These are phyloP conservation scores for Xiphophorus hellerii DNA, from an alignment of 2,113 vertebrate species.

Conservation along the genomic window DNA sequence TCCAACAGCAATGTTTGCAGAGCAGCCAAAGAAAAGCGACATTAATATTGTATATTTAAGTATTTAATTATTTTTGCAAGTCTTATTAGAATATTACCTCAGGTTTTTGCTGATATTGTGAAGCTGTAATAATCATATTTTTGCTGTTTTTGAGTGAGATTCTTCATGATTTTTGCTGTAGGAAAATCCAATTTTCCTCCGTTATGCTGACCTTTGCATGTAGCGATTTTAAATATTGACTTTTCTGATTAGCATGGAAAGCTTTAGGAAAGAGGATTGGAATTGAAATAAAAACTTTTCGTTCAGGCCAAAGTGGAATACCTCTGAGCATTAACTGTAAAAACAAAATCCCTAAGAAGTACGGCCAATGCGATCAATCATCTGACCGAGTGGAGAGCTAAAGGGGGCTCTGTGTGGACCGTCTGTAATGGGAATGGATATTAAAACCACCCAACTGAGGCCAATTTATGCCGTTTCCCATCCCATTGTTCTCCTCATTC, in stretches of 20 bases:
- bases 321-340: slow-evolving; percentile 58
- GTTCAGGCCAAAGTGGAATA: slow-evolving; percentile 58
- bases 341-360: slow-evolving; percentile 51
- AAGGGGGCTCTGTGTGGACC: slow-evolving; percentile 44
- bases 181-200: slow-evolving; percentile 15
- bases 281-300: slow-evolving; percentile 24
- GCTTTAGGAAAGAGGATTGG: slow-evolving; percentile 58
- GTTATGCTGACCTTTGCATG: slow-evolving; percentile 46
- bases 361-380: slow-evolving; percentile 59
- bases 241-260: slow-evolving; percentile 61
- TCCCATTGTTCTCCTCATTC: slow-evolving; percentile 71
- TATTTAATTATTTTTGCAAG: background rate
- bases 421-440: slow-evolving; percentile 67
- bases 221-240: slow-evolving; percentile 53
- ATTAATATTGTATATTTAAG: background rate
- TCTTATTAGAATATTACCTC: background rate
- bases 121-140: background rate
- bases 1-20: background rate
- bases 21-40: background rate
- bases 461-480: slow-evolving; percentile 72
- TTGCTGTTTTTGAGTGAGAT: slow-evolving; percentile 4
- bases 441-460: slow-evolving; percentile 74
- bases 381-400: slow-evolving; percentile 60
- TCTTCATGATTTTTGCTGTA: slow-evolving; percentile 3
- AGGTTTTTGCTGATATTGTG: background rate